phyloP scores from a whole-genome alignment of 2,113 vertebrate species.

The Psittacara wagleri region DNA sequence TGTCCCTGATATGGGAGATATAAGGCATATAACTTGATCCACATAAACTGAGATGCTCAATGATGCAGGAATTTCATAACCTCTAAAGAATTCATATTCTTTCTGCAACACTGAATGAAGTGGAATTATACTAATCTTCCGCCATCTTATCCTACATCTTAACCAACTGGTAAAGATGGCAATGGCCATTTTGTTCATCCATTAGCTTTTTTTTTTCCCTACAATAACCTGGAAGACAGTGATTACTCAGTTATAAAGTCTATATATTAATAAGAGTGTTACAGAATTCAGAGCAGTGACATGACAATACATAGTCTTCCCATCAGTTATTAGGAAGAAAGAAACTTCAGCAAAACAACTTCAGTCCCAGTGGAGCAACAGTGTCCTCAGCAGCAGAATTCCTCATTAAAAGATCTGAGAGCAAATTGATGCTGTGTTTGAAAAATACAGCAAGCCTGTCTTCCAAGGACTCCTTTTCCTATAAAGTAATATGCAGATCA shows the following conservation, averaged over 20 bases:
- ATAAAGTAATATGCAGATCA: background rate
- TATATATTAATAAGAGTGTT: background rate
- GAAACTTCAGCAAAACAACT: background rate
- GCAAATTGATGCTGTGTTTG: background rate
- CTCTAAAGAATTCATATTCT: conserved; percentile 12
- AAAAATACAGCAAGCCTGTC: background rate
- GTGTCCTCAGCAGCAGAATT: background rate
- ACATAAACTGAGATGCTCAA: conserved; percentile 25
- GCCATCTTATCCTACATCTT: background rate
- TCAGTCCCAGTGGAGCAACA: background rate
- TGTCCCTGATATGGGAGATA: background rate
- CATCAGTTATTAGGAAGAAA: background rate
- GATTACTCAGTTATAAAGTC: background rate
- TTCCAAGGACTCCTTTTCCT: background rate
- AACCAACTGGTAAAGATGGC: background rate
- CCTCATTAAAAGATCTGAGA: background rate
- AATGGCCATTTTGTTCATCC: background rate
- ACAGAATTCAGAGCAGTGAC: background rate
- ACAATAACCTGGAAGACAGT: background rate
- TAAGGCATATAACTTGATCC: background rate
- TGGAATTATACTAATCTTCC: conserved; percentile 18
- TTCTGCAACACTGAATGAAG: conserved; percentile 27
- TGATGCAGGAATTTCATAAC: conserved; percentile 38
- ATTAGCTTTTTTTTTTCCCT: background rate
- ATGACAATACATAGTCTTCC: background rate